Evolutionary conservation across 2,888 invertebrate species (phyloP), one percentile per base, ranked within the genome.

Genomic region (Agrotis exclamationis): DNA sequence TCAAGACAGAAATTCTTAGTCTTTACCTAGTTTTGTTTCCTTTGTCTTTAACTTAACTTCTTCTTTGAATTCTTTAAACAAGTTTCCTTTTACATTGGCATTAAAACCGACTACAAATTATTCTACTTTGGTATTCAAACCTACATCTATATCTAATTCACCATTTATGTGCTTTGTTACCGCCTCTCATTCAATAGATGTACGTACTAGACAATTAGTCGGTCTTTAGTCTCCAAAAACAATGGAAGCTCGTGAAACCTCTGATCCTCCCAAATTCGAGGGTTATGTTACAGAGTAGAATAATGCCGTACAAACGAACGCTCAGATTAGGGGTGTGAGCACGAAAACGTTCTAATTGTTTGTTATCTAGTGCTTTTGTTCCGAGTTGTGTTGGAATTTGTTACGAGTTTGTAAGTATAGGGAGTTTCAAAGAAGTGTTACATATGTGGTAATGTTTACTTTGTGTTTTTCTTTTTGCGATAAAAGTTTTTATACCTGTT

Each of bases 261-360:
- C 76, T 80, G 83, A 85, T 82, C 84, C 80, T 64, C 67, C 74
- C 63, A 70, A 88, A 86, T 87, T 87, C 85, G 82, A 87, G 86
- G 87, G 86, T 86, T 85, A 87, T 86, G 86, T 87, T 86, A 86
- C 88, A 85, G 80, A 75, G 83, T 76, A 87, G 83, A 86, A 85
- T 84, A 85, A 85, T 82, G 28, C 84, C 73, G 62, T 72, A 80
- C 73, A 84, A 78, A 76, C 79, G 77, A 78, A 85, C 85, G 81
- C 85, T 69, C 84, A 90, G 89, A 92, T 92, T 92, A 90, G 87
- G 87, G 85, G 75, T 84, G 80, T 73, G 79, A 83, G 84, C 88
- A 87, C 86, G 90, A 88, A 88, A 88, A 87, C 86, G 85, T 83
- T 87, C 90, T 92, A 93, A 93, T 93, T 93, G 91, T 93, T 89